Evolutionary conservation across 2,888 invertebrate genomes (phyloP), one percentile per base, ranked within the genome.

Genomic region (Drosophila pseudotalamancana): DNA sequence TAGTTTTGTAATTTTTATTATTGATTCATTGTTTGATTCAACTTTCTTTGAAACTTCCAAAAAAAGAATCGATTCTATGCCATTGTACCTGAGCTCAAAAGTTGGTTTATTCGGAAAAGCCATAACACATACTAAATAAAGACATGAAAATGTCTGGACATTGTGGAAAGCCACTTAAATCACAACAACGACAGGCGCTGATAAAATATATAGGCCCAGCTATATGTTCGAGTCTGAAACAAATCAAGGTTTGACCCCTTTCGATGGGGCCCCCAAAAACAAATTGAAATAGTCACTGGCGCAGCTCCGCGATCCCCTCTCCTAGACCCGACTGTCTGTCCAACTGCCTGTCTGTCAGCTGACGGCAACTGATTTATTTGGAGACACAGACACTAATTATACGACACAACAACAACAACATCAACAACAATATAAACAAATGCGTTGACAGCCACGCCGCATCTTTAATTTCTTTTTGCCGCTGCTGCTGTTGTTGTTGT

Each of bases 311-410:
- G n/a, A 12, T n/a, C 9, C 60, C 45, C 27, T 49, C 11, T 27
- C 55, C n/a, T 31, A 9, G 12, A 25, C 3, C 46, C 21, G 45
- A 21, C 32, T 27, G 9, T 16, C 48, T 40, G n/a, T 39, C 60
- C n/a, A 8, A 49, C 32, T 40, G 32, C 29, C 31, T 16, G 43
- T 42, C 34, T 53, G 62, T 53, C 31, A 61, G 67, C 25, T 80
- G 74, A 69, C 60, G 68, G 64, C 72, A 59, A 64, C 76, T 87
- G 83, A 83, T 83, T 83, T 83, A 83, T 83, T 79, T 78, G 70
- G 60, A 70, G 77, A 61, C 70, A 57, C 54, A 76, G 72, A 76
- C 68, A 78, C 85, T 87, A 87, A 83, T 87, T 83, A 83, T 77
- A 70, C 75, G 59, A 74, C 65, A 72, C 66, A 64, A 51, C 78